These are phyloP conservation scores for Mionectes macconnelli DNA, from an alignment of 2,113 vertebrate genomes.

Conservation along the genomic window DNA sequence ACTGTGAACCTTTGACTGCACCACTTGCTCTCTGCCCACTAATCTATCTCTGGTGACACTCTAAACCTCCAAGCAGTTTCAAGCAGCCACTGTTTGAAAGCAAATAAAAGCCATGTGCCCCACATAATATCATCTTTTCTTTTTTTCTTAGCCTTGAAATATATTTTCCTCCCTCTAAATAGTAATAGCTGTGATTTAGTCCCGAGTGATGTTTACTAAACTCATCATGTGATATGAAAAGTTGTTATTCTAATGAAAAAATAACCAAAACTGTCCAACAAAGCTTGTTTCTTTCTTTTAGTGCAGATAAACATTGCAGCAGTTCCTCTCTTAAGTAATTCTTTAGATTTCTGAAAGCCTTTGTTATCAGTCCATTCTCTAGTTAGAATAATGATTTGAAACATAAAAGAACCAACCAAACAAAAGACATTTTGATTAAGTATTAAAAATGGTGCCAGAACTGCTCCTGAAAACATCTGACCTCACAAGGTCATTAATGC, in stretches of 20 bases:
- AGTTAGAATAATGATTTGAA: not conserved
- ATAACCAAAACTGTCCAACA: not conserved
- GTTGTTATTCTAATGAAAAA: not conserved
- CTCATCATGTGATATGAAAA: not conserved
- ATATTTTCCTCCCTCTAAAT: not conserved
- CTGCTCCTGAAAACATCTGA: not conserved
- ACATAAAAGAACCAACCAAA: not conserved
- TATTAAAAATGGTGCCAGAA: not conserved
- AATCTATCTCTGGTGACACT: constrained; percentile 22
- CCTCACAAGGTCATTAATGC: not conserved
- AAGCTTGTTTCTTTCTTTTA: not conserved
- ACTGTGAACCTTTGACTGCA: constrained; percentile 33
- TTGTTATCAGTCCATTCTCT: not conserved
- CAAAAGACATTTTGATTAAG: not conserved
- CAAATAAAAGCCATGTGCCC: not conserved
- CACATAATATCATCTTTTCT: not conserved
- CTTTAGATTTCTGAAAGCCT: not conserved
- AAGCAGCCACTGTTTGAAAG: constrained; percentile 18
- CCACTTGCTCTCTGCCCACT: constrained; percentile 42
- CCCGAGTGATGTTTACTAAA: not conserved
- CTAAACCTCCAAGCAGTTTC: not conserved
- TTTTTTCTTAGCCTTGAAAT: not conserved
- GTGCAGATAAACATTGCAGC: not conserved
- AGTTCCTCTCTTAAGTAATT: not conserved
- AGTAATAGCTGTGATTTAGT: not conserved